Conservation (phyloP, 37 sponge, comb jelly and placozoan species). For the Dysidea cf. avara region DNA sequence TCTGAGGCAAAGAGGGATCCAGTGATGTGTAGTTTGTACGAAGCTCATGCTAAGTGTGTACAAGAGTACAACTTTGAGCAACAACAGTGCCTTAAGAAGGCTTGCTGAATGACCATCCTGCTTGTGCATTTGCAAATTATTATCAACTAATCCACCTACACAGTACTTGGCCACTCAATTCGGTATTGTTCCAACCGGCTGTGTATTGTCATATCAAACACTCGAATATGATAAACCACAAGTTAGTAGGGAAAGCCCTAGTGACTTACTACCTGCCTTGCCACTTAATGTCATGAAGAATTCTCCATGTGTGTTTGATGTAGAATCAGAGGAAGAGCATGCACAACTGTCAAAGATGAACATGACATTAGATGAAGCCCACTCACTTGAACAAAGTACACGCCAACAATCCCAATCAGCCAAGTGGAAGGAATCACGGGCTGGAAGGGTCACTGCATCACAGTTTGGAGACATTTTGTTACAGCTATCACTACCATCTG, state of each 20-base stretch:
- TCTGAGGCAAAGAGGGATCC: too few species aligned
- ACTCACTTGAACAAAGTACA: constrained; percentile 3
- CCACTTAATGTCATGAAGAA: not conserved
- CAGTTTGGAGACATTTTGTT: not conserved
- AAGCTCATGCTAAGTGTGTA: not conserved
- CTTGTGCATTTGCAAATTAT: too few species aligned
- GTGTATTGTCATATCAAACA: not conserved
- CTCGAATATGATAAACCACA: not conserved
- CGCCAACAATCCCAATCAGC: not conserved
- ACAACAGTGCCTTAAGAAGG: not conserved
- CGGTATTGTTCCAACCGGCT: not conserved
- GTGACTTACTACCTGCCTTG: not conserved
- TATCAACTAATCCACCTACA: not conserved
- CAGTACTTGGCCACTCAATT: not conserved
- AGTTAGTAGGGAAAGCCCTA: not conserved
- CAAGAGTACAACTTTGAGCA: not conserved
- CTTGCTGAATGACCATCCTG: too few species aligned
- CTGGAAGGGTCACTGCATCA: constrained; percentile 6
- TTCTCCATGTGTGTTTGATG: not conserved
- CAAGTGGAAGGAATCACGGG: not conserved
- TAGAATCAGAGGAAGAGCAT: not conserved
- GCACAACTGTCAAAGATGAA: not conserved
- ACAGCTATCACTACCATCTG: too few species aligned
- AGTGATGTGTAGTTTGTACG: not conserved
- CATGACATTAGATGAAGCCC: not conserved